Evolutionary conservation across 2,113 vertebrate genomes (phyloP).

Genomic region (Odontesthes bonariensis): DNA sequence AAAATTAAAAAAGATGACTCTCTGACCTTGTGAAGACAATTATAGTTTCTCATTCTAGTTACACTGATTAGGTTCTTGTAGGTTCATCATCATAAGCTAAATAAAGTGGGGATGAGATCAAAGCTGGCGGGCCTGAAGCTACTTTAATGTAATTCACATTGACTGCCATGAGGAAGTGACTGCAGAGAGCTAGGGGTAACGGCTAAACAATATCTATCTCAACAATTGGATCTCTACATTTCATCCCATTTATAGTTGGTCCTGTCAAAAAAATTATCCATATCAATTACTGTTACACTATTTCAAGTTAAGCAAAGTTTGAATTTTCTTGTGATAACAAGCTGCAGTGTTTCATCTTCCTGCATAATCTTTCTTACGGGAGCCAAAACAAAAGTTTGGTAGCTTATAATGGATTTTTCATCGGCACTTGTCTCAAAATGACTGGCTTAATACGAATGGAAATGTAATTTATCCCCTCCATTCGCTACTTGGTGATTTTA

Average conservation of each 20-base stretch:
- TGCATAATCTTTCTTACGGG: slow-evolving; percentile 33
- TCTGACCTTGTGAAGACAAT: slow-evolving; percentile 79
- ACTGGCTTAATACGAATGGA: slow-evolving; percentile 49
- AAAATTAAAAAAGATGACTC: slow-evolving; percentile 72
- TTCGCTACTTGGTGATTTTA: slow-evolving; percentile 26
- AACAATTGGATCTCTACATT: slow-evolving; percentile 30
- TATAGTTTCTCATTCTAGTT: slow-evolving; percentile 67
- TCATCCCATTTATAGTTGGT: slow-evolving; percentile 30
- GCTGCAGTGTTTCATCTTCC: slow-evolving; percentile 52
- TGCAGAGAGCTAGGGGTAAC: slow-evolving; percentile 37
- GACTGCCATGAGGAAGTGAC: slow-evolving; percentile 66
- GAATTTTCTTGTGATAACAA: slow-evolving; percentile 67
- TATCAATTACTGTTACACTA: slow-evolving; percentile 56
- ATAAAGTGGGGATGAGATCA: slow-evolving; percentile 69
- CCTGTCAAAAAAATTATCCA: slow-evolving; percentile 75
- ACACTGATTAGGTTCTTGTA: slow-evolving; percentile 70
- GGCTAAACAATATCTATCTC: slow-evolving; percentile 58
- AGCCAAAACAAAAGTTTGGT: slow-evolving; percentile 56
- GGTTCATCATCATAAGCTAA: slow-evolving; percentile 77
- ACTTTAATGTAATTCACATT: slow-evolving; percentile 64
- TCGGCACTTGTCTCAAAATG: slow-evolving; percentile 25
- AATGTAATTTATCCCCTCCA: slow-evolving; percentile 48
- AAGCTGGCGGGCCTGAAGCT: slow-evolving; percentile 58
- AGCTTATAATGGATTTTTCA: slow-evolving; percentile 58
- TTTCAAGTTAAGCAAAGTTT: slow-evolving; percentile 55